phyloP scores from a whole-genome alignment of 2,797 vertebrate species.

The Sebastes baramenuke region DNA sequence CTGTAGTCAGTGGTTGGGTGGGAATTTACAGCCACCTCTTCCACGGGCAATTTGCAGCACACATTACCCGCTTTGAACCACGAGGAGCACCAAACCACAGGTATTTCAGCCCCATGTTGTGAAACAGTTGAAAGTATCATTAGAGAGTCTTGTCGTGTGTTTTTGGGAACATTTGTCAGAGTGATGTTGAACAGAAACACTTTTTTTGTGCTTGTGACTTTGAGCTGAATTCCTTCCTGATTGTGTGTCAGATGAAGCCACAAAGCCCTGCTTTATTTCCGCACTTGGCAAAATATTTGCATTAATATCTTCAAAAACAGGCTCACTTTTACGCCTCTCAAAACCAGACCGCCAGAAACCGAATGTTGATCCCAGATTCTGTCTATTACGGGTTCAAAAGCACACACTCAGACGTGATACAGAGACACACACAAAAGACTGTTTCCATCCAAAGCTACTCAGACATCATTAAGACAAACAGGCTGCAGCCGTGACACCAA shows the following conservation, averaged over 20 bases:
- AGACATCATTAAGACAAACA: conserved; percentile 35
- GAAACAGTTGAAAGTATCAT: conserved; percentile 34
- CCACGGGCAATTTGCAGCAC: conserved; percentile 26
- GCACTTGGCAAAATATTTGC: conserved; percentile 51
- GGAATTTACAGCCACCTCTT: conserved; percentile 37
- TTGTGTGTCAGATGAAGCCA: conserved; percentile 38
- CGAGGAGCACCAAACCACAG: conserved; percentile 34
- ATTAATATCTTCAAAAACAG: conserved; percentile 48
- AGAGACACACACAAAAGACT: not conserved
- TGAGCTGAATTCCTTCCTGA: conserved; percentile 39
- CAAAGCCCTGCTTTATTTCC: conserved; percentile 64
- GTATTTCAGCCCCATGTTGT: conserved; percentile 38
- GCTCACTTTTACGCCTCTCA: conserved; percentile 21
- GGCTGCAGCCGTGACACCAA: conserved; percentile 18
- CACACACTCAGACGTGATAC: conserved; percentile 2
- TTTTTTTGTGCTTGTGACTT: not conserved
- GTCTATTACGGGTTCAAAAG: conserved; percentile 27
- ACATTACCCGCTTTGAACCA: conserved; percentile 26
- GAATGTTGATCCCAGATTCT: conserved; percentile 53
- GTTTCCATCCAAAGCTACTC: not conserved
- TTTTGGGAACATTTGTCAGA: conserved; percentile 39
- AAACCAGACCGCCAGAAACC: conserved; percentile 1
- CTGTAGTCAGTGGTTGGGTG: not conserved
- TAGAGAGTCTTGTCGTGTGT: conserved; percentile 25
- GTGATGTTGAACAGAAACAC: conserved; percentile 55